A percentile compares a stretch with the other conserved stretches of the same genome.
These are phyloP conservation scores for Drosophila kepulauana DNA, from an alignment of 1,140 invertebrate species.

Conservation along the genomic window DNA sequence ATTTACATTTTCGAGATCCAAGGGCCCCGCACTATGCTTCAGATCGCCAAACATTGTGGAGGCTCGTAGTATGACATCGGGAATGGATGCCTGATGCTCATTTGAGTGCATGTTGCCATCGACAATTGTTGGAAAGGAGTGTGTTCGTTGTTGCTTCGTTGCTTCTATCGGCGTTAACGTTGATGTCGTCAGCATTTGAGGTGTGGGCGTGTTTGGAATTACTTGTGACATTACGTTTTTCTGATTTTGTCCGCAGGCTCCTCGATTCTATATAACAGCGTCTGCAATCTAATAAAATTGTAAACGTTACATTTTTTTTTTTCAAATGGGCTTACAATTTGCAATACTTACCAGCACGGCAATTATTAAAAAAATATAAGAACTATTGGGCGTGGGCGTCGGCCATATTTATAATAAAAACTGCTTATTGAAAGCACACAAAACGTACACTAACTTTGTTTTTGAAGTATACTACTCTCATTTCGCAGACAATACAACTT, in stretches of 20 bases:
- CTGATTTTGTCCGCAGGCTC: slow-evolving; percentile 19
- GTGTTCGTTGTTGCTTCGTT: slow-evolving; percentile 56
- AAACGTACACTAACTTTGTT: slow-evolving; percentile 37
- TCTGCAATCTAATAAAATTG: slow-evolving; percentile 37
- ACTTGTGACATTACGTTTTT: slow-evolving; percentile 75
- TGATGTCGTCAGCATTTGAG: slow-evolving; percentile 83
- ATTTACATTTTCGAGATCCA: slow-evolving; percentile 73
- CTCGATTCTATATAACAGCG: not conserved
- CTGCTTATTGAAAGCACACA: slow-evolving; percentile 45
- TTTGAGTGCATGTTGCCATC: slow-evolving; percentile 44
- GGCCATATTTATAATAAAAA: slow-evolving; percentile 65
- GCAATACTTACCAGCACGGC: slow-evolving; percentile 51
- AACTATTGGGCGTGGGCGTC: slow-evolving; percentile 70
- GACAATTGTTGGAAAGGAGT: slow-evolving; percentile 57
- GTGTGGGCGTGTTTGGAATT: slow-evolving; percentile 78
- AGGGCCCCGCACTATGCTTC: slow-evolving; percentile 47
- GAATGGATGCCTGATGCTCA: slow-evolving; percentile 43
- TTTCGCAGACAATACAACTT: slow-evolving; percentile 39
- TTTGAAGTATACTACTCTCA: slow-evolving; percentile 41
- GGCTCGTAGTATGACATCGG: slow-evolving; percentile 61
- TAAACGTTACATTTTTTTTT: not conserved
- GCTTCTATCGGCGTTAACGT: slow-evolving; percentile 69
- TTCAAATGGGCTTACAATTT: not conserved
- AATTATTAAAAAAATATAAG: slow-evolving; percentile 66
- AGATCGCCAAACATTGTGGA: slow-evolving; percentile 63